These are phyloP conservation scores for Ataeniobius toweri DNA, from an alignment of 2,797 vertebrate species.

Conservation along the genomic window DNA sequence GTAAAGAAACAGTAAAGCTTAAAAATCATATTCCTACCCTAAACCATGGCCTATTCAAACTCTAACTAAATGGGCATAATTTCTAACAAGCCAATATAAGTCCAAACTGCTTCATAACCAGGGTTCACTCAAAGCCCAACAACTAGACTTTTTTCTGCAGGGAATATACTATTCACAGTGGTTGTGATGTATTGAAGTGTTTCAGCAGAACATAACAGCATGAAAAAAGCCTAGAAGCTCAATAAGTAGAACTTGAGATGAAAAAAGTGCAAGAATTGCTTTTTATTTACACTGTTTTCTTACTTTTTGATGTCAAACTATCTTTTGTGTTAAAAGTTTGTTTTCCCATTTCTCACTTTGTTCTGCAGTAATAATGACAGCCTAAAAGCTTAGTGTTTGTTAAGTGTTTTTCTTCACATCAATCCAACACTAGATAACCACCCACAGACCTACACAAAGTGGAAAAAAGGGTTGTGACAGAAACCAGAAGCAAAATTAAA, in stretches of 20 bases:
- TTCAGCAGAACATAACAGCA: neutral
- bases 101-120: neutral
- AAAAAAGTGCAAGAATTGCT: neutral
- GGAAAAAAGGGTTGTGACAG: neutral
- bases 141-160: neutral
- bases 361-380: constrained; percentile 11
- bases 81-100: neutral
- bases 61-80: neutral
- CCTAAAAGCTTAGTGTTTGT: neutral
- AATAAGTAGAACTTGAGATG: neutral
- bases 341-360: neutral
- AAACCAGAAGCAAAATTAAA: constrained; percentile 1
- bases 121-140: neutral
- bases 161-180: neutral
- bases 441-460: neutral
- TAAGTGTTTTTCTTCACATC: constrained; percentile 10
- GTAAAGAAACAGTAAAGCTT: neutral
- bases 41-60: neutral
- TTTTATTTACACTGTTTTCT: neutral
- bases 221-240: neutral
- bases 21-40: neutral
- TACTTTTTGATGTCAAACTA: constrained; percentile 1
- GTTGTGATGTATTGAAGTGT: neutral
- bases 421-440: neutral
- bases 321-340: neutral